Percentiles rank a stretch among this genome's conserved stretches.
Conservation (phyloP, 2,888 invertebrate species). For the Rotaria magnacalcarata region DNA sequence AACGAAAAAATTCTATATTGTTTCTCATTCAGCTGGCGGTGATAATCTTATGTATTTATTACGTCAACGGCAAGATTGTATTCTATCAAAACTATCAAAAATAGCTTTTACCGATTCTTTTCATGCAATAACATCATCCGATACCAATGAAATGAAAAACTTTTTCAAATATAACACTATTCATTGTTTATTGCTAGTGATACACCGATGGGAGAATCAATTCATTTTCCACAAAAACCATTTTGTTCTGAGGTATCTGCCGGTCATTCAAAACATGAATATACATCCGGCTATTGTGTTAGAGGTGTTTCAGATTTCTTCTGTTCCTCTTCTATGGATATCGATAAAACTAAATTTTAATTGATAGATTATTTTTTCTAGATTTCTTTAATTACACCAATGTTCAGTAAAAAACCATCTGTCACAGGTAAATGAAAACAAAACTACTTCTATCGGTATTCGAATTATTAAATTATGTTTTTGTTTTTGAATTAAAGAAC, state of each 20-base stretch:
- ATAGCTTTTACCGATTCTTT: background rate
- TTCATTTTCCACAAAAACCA: background rate
- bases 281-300: background rate
- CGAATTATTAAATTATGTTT: background rate
- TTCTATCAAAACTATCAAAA: background rate
- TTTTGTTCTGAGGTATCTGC: background rate
- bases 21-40: too few species aligned
- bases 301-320: background rate
- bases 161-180: background rate
- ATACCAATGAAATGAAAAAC: background rate
- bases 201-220: too few species aligned
- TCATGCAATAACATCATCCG: background rate
- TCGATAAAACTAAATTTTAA: background rate
- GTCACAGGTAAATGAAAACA: background rate
- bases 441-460: too few species aligned
- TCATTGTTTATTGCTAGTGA: background rate
- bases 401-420: background rate
- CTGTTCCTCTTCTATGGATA: background rate
- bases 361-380: background rate
- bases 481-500: background rate
- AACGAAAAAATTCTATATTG: too few species aligned
- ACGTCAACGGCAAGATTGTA: too few species aligned
- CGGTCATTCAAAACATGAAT: background rate
- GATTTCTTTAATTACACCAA: background rate
- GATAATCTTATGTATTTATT: too few species aligned